phyloP scores from a whole-genome alignment of 2,113 vertebrate genomes.

The Malaclemys terrapin region DNA sequence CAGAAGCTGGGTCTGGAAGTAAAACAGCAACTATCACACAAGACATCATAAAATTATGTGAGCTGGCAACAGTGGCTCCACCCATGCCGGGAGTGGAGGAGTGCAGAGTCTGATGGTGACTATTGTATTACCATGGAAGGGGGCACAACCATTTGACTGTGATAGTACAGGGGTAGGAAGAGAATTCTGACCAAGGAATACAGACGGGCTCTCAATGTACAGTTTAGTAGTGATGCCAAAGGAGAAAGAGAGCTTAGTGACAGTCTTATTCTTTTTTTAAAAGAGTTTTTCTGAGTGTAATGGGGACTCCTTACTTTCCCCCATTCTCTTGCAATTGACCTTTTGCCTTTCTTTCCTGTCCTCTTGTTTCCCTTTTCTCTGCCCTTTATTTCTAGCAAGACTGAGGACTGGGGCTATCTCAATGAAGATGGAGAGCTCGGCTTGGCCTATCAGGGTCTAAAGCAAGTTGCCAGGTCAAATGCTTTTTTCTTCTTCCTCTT shows the following conservation, averaged over 20 bases:
- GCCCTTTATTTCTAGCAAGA: slow-evolving; percentile 85
- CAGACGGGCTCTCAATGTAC: neutral
- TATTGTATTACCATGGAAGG: neutral
- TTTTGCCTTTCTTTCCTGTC: slow-evolving; percentile 68
- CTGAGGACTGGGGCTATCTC: slow-evolving; percentile 91
- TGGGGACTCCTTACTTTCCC: neutral
- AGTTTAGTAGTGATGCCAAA: neutral
- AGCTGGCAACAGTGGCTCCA: neutral
- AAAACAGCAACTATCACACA: neutral
- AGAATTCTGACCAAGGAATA: neutral
- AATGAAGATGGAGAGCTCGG: slow-evolving; percentile 97
- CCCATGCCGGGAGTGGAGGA: neutral
- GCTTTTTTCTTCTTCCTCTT: neutral
- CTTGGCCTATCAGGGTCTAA: slow-evolving; percentile 94
- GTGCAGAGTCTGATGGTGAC: rapidly evolving
- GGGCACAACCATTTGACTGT: neutral
- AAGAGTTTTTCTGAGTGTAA: rapidly evolving
- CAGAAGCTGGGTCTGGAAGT: neutral
- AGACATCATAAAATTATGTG: neutral
- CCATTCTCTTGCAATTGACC: slow-evolving; percentile 23
- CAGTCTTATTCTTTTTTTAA: neutral
- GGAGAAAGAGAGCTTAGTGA: neutral
- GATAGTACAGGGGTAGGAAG: neutral
- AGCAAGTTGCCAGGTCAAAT: slow-evolving; percentile 94
- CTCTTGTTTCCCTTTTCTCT: slow-evolving; percentile 66